A percentile compares a stretch with the other conserved stretches of the same genome.
These are phyloP conservation scores for Napeogenes inachia DNA, from an alignment of 2,888 invertebrate genomes.

Conservation along the genomic window DNA sequence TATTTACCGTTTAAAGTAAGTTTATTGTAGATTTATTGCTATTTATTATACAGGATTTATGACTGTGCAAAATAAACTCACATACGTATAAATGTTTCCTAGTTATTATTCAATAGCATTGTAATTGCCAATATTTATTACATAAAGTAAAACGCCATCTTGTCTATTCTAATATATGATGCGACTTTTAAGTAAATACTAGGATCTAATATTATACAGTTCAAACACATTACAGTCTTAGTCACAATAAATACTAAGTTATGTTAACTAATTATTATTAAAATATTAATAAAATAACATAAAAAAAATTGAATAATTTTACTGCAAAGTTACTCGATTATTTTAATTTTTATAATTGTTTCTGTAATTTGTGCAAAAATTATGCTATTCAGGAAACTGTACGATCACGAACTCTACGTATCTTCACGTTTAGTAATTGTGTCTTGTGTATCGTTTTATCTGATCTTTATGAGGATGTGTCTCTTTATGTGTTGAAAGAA, in stretches of 20 bases:
- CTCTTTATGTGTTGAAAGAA: too few species aligned
- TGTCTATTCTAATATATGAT: too few species aligned
- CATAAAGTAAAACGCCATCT: background rate
- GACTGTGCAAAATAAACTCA: slow-evolving; percentile 14
- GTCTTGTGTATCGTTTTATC: slow-evolving; percentile 1
- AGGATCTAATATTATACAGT: too few species aligned
- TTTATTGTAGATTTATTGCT: slow-evolving; percentile 13
- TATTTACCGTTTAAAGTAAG: background rate
- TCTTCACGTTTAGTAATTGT: slow-evolving; percentile 37
- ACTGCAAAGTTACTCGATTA: too few species aligned
- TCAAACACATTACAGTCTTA: too few species aligned
- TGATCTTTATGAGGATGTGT: background rate
- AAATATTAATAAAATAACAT: too few species aligned
- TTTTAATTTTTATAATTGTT: slow-evolving; percentile 11
- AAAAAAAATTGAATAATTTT: too few species aligned
- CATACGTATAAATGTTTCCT: slow-evolving; percentile 21
- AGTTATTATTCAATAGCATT: slow-evolving; percentile 12
- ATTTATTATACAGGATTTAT: slow-evolving; percentile 21
- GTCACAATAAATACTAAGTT: too few species aligned
- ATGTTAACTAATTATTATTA: too few species aligned
- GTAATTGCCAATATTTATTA: background rate
- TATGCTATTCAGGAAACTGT: slow-evolving; percentile 49
- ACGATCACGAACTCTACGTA: slow-evolving; percentile 51
- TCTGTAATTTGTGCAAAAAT: slow-evolving; percentile 31
- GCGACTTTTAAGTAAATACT: too few species aligned